Evolutionary conservation across 2,888 invertebrate genomes (phyloP), one percentile per base, ranked within the genome.

Genomic region (Rotaria sp.): DNA sequence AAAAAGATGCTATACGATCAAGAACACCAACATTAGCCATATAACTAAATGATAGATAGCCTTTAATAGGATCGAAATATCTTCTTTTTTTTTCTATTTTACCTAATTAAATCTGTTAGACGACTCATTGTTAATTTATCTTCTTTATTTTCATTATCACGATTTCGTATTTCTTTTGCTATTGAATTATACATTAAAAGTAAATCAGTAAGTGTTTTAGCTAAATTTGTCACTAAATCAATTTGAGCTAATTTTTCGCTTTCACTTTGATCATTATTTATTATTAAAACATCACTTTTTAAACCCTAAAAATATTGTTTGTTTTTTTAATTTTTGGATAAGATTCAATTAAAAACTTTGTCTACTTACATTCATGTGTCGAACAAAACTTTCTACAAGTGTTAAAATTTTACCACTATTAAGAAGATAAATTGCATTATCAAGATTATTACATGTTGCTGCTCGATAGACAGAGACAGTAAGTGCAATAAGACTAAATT

Each of bases 391-490:
- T 41, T 80, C 80, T 11, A 45, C 26, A 45, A 80, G 45, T 26
- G n/a, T 45, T n/a, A 80, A 24, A 80, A 80, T 11, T 80, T 80
- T 80, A 45, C 80, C 80, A 80, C 80, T 80, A 45, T 80, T 80
- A 8, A 80, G n/a, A 1, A 80, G 45, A 45, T 80, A 80, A 24
- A 80, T 15, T 26, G 80, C 80, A 80, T 80, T 80, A n/a, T 80
- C 80, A 45, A 45, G 13, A n/a, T 80, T 80, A 45, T 80, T 45
- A 80, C 45, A 24, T 80, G 80, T 80, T n/a, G 80, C 80, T 45
- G 80, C 80, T 45, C 45, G 80, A 80, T 80, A 80, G 10, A 80
- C 80, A 11, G 80, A 41, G 11, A 45, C 45, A n/a, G 80, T 80
- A 3, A 45, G 15, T 45, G 80, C 80, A n/a, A 80, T 45, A 7